A percentile compares a stretch with the other conserved stretches of the same genome.
Conservation (phyloP, 1,140 invertebrate species). For the Macrotrachela quadricornifera region DNA sequence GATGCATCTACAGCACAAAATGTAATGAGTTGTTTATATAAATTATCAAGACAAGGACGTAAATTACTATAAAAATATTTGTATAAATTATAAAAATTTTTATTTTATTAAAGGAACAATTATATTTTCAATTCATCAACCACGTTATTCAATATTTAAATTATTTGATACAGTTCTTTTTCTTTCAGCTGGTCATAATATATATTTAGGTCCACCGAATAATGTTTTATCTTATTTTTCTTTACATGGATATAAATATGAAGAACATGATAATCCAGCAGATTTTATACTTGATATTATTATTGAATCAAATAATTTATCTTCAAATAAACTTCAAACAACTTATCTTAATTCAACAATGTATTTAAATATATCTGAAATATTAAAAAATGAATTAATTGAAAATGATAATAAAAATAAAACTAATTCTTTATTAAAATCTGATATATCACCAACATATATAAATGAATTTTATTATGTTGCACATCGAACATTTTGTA, state of each 20-base stretch:
- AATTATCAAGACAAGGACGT: conserved; percentile 14
- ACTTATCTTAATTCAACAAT: too few relatives aligned
- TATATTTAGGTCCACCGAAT: conserved; percentile 21
- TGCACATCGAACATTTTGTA: too few relatives aligned
- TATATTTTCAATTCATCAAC: conserved; percentile 30
- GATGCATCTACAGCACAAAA: conserved; percentile 28
- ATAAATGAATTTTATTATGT: too few relatives aligned
- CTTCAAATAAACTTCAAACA: too few relatives aligned
- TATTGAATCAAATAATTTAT: too few relatives aligned
- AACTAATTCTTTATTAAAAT: too few relatives aligned
- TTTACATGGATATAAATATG: conserved; percentile 19
- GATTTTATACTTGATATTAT: conserved; percentile 29
- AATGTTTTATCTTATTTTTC: conserved; percentile 7
- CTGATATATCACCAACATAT: too few relatives aligned
- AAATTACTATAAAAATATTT: too few relatives aligned
- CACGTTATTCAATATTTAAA: conserved; percentile 26
- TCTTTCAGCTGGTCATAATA: conserved; percentile 18
- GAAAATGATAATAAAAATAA: too few relatives aligned
- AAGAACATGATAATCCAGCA: conserved; percentile 27
- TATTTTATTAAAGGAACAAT: conserved; percentile 14
- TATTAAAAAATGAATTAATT: too few relatives aligned
- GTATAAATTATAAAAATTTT: too few relatives aligned
- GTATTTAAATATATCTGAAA: too few relatives aligned
- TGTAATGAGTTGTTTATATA: conserved; percentile 21
- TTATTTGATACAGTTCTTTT: conserved; percentile 24